These are phyloP conservation scores for Mastacembelus armatus DNA, from an alignment of 2,797 vertebrate genomes.

Conservation along the genomic window DNA sequence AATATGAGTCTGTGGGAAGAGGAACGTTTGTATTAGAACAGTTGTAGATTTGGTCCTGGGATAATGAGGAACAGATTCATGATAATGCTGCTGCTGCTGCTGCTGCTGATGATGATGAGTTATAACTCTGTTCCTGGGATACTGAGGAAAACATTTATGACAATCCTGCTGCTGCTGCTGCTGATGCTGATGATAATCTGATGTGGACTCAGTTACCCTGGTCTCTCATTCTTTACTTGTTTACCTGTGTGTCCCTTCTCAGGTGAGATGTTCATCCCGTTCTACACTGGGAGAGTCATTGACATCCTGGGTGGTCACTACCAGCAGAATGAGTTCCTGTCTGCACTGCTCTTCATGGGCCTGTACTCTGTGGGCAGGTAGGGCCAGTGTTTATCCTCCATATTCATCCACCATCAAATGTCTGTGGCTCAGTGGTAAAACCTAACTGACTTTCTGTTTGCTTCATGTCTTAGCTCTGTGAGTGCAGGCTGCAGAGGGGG, in stretches of 20 bases:
- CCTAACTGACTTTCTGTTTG: neutral
- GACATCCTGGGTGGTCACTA: constrained; percentile 83
- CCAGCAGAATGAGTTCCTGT: constrained; percentile 70
- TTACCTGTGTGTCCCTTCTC: constrained; percentile 3
- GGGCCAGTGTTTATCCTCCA: fast-evolving
- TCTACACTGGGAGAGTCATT: constrained; percentile 88
- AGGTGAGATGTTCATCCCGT: constrained; percentile 88
- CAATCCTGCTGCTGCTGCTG: no score
- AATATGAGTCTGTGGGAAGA: no score
- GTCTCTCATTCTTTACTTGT: neutral
- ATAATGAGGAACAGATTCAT: no score
- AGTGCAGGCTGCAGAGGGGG: constrained; percentile 80
- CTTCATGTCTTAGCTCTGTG: constrained; percentile 62
- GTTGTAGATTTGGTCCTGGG: no score
- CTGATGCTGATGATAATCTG: no score
- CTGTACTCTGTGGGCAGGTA: constrained; percentile 85
- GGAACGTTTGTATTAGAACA: no score
- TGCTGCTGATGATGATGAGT: neutral
- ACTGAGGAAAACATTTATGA: no score
- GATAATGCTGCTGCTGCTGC: no score
- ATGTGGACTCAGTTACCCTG: neutral
- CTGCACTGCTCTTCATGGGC: constrained; percentile 82
- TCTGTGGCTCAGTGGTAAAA: neutral
- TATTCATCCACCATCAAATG: neutral
- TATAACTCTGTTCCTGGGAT: no score